Percentiles rank a stretch among this genome's conserved stretches.
These are phyloP conservation scores for Dipus sagitta DNA, from an alignment of 2,797 vertebrate species.

Conservation along the genomic window DNA sequence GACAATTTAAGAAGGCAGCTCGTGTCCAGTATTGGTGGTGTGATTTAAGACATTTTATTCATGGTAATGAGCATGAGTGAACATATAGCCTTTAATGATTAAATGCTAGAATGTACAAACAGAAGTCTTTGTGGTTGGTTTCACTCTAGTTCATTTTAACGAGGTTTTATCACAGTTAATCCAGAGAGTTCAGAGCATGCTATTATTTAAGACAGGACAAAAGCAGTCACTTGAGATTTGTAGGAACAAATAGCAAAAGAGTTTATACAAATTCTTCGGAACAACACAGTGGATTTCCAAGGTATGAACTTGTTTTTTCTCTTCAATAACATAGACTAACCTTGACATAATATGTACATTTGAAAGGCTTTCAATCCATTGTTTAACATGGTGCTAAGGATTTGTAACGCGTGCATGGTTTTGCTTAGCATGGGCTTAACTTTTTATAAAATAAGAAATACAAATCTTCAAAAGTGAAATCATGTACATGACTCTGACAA, in stretches of 20 bases:
- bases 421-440: background rate
- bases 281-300: background rate
- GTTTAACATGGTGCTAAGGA: background rate
- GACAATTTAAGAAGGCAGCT: background rate
- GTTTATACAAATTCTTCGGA: background rate
- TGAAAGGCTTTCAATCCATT: slow-evolving; percentile 32
- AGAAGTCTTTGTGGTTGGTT: slow-evolving; percentile 35
- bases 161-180: slow-evolving; percentile 60
- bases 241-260: slow-evolving; percentile 1
- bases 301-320: background rate
- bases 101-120: slow-evolving; percentile 53
- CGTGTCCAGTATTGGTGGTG: slow-evolving; percentile 12
- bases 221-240: slow-evolving; percentile 34
- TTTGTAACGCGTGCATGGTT: background rate
- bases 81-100: slow-evolving; percentile 57
- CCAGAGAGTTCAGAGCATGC: background rate
- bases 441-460: slow-evolving; percentile 38
- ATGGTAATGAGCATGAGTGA: background rate
- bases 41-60: slow-evolving; percentile 43
- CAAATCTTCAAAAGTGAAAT: slow-evolving; percentile 18
- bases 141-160: slow-evolving; percentile 63
- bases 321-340: background rate
- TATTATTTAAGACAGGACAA: slow-evolving; percentile 48
- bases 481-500: background rate
- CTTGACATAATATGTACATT: background rate